Evolutionary conservation across 2,888 invertebrate genomes (phyloP), one percentile per base, ranked within the genome.

Genomic region (Idaea aversata): DNA sequence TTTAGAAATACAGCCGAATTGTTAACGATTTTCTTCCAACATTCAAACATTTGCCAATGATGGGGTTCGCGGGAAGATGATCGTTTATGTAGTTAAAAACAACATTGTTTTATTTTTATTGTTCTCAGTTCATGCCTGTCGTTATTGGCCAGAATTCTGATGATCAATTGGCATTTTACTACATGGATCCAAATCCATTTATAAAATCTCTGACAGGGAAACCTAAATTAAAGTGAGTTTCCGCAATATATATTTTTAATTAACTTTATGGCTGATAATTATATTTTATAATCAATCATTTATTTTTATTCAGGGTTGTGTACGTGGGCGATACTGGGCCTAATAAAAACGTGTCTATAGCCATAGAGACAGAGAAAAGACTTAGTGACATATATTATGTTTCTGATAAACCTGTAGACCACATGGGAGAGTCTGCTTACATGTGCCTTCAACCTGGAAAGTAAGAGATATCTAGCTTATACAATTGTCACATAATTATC

Each of bases 131-230:
- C 65, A 90, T 92, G 85, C 88, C 92, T 0, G 71, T 92, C 16
- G 83, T 93, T 10, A 81, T 92, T 60, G 92, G 92, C 2, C 92
- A 92, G 71, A 88, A 88, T 70, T 91, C 92, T 0, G 81, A 91
- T 25, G 90, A 94, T 72, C 84, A 93, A 71, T 82, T 95, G 61
- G 81, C 87, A 5, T 79, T 93, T 34, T 94, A 93, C 71, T 87
- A 88, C 61, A 93, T 94, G 78, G 94, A 95, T 75, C 93, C 94
- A 0, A 94, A 94, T 65, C 92, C 94, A 57, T 94, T 94, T 72
- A 79, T 86, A 58, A 95, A 95, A 78, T 94, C 95, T 0, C 76
- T 94, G 61, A 94, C 93, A 62, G 95, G 95, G 38, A 94, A 94
- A 72, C 94, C 95, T 0, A 94, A 94, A 79, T 77, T 95, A 2